Evolutionary conservation across 2,888 invertebrate genomes (phyloP), one percentile per base, ranked within the genome.

Genomic region (Xanthorhoe spadicearia): DNA sequence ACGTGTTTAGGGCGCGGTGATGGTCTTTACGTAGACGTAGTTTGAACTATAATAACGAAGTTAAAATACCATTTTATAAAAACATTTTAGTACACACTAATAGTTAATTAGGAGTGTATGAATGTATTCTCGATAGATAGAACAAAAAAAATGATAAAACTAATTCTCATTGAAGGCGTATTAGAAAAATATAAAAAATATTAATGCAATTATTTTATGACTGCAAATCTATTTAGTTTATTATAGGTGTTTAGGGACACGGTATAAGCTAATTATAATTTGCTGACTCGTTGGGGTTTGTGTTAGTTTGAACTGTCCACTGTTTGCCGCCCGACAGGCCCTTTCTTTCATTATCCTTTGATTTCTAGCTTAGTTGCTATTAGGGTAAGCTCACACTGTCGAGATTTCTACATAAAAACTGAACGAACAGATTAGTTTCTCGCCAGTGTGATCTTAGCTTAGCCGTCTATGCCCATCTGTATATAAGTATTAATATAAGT

Each of bases 111-210:
- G 84, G 79, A 78, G 82, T 86, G 81, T 88, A 80, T 83, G 86
- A 83, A 82, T 87, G 84, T 87, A 81, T 85, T 87, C 85, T 84
- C 81, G 67, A 84, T 90, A 90, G 88, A 83, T 91, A 89, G 88
- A 86, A 76, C 78, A 83, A 88, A 85, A 84, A 85, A 85, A 80
- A 81, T 77, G 79, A 81, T 76, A 77, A 81, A 78, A 80, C 69
- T 69, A 66, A 71, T 74, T 70, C 64, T 71, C 67, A 69, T 66
- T 61, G 66, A 72, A 66, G 46, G 63, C 65, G 65, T 70, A 67
- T 64, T 69, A 74, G 18, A 71, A 64, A 56, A 51, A 35, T 46
- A 57, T 19, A 62, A 73, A 74, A 71, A 72, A 63, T 67, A 66
- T 71, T 61, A 72, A 74, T 74, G 74, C 71, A 72, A 72, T 69